These are phyloP conservation scores for Apamea crenata DNA, from an alignment of 2,888 invertebrate genomes.

Conservation along the genomic window DNA sequence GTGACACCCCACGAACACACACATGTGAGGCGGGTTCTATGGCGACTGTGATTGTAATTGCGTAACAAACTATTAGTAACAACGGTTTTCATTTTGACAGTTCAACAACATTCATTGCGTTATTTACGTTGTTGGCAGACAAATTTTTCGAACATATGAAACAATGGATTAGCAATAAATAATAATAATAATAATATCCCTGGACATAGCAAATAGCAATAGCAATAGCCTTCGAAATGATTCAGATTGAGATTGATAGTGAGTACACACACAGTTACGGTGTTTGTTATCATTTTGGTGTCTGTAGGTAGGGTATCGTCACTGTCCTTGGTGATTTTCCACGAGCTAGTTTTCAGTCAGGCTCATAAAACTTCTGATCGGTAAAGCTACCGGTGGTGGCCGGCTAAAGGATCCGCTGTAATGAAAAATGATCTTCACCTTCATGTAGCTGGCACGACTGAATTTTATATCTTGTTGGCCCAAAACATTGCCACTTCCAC, in stretches of 20 bases:
- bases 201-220: too few species aligned
- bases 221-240: too few species aligned
- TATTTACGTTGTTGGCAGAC: not conserved
- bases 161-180: too few species aligned
- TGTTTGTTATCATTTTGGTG: not conserved
- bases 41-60: conserved; percentile 40
- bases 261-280: too few species aligned
- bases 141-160: not conserved
- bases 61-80: too few species aligned
- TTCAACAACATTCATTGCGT: not conserved
- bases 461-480: not conserved
- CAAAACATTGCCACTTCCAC: not conserved
- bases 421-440: too few species aligned
- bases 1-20: conserved; percentile 65
- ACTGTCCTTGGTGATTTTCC: not conserved
- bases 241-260: too few species aligned
- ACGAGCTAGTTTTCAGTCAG: not conserved
- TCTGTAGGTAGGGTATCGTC: not conserved
- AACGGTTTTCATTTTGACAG: not conserved
- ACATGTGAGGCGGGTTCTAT: conserved; percentile 18
- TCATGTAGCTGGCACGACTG: not conserved
- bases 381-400: too few species aligned
- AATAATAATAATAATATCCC: too few species aligned
- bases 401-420: too few species aligned
- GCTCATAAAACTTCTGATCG: not conserved